phyloP scores from a whole-genome alignment of 2,113 vertebrate species.

The Chrysemys picta region DNA sequence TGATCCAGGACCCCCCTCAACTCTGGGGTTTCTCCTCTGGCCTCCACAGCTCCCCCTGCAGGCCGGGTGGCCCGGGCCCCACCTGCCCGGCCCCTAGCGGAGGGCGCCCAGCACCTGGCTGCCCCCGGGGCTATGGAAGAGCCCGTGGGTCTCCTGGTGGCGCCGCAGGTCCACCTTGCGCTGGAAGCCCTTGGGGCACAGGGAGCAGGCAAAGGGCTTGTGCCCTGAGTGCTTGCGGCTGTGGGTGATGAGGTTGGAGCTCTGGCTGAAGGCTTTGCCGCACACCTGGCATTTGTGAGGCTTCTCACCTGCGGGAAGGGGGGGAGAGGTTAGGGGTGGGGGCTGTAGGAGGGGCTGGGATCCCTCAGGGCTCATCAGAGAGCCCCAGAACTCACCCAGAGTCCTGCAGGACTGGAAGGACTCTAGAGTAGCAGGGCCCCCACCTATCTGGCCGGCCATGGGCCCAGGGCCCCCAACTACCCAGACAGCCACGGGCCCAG shows the following conservation, averaged over 20 bases:
- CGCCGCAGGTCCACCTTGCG: slow-evolving; percentile 79
- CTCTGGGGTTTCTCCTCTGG: not conserved
- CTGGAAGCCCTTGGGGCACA: slow-evolving; percentile 77
- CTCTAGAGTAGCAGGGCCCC: not conserved
- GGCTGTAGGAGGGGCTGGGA: slow-evolving; percentile 84
- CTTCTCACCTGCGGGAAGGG: not conserved
- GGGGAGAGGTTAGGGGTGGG: slow-evolving; percentile 23
- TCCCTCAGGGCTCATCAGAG: not conserved
- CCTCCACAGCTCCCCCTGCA: no score
- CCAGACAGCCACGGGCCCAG: not conserved
- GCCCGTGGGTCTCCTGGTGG: slow-evolving; percentile 77
- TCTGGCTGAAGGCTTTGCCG: not conserved
- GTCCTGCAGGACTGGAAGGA: no score
- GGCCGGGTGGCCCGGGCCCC: not conserved
- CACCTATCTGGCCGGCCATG: accelerated
- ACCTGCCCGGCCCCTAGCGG: not conserved
- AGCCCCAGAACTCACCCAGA: not conserved
- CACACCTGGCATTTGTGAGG: not conserved
- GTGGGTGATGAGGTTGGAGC: not conserved
- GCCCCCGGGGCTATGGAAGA: not conserved
- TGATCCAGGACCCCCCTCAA: not conserved
- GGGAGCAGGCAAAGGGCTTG: slow-evolving; percentile 74
- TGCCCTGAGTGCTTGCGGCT: slow-evolving; percentile 74
- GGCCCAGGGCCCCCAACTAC: not conserved
- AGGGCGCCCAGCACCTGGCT: not conserved